phyloP scores from a whole-genome alignment of 2,888 invertebrate species.

The Caenorhabditis zanzibari region DNA sequence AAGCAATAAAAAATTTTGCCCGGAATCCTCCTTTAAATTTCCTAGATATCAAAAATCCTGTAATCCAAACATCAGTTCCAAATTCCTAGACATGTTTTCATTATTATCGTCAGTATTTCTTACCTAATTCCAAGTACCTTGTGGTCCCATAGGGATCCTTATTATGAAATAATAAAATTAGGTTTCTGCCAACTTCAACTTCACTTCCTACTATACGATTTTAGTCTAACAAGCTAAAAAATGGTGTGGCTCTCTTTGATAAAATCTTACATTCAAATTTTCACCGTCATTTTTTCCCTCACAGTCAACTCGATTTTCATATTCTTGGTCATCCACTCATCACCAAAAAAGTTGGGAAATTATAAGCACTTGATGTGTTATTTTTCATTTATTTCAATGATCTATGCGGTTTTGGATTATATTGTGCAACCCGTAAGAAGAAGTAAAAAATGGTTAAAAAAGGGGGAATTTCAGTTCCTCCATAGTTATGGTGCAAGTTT shows the following conservation, averaged over 20 bases:
- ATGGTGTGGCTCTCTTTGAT: neutral
- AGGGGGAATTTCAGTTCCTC: slow-evolving; percentile 24
- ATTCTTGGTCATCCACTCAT: slow-evolving; percentile 34
- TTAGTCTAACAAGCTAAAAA: neutral
- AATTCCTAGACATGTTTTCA: no score
- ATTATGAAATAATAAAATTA: neutral
- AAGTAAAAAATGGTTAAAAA: no score
- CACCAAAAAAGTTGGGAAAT: slow-evolving; percentile 39
- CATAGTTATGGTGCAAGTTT: slow-evolving; percentile 5
- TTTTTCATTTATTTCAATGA: slow-evolving; percentile 41
- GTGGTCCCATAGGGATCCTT: no score
- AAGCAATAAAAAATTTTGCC: no score
- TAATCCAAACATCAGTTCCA: no score
- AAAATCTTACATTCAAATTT: slow-evolving; percentile 9
- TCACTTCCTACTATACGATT: neutral
- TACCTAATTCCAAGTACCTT: no score
- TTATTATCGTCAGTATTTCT: no score
- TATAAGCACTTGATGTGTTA: slow-evolving; percentile 50
- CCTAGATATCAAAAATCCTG: no score
- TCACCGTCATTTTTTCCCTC: slow-evolving; percentile 15
- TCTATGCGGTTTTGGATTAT: slow-evolving; percentile 29
- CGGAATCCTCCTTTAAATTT: no score
- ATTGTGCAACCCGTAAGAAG: slow-evolving; percentile 35
- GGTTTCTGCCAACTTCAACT: neutral
- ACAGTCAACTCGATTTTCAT: slow-evolving; percentile 32